These are phyloP conservation scores for Ischnura elegans DNA, from an alignment of 2,888 invertebrate species.

Conservation along the genomic window DNA sequence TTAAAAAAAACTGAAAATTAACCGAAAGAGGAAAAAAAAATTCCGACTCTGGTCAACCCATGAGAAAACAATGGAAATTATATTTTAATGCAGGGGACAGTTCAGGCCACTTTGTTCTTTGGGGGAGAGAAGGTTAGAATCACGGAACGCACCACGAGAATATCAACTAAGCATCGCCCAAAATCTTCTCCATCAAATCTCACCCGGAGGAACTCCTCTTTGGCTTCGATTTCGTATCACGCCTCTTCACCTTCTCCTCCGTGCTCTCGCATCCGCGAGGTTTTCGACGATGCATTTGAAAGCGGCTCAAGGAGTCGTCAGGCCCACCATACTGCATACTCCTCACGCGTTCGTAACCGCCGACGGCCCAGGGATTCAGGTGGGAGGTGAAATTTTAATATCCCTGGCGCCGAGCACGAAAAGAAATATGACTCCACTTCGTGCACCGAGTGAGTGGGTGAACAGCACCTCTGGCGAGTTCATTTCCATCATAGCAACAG, in stretches of 20 bases:
- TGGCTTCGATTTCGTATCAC: neutral
- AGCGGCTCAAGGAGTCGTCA: neutral
- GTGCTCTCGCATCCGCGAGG: neutral
- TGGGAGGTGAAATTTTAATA: neutral
- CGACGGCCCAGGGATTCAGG: neutral
- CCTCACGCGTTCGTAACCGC: neutral
- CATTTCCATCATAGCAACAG: neutral
- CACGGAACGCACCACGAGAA: neutral
- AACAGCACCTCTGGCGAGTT: neutral
- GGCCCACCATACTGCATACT: neutral
- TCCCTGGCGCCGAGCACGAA: neutral
- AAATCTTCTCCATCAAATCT: neutral
- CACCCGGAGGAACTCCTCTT: neutral
- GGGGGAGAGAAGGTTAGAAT: neutral
- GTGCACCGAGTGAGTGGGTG: neutral
- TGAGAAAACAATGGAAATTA: neutral
- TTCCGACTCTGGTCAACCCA: neutral
- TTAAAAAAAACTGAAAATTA: neutral
- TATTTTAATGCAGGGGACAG: neutral
- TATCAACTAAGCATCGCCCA: neutral
- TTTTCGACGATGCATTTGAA: neutral
- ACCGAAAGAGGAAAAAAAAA: neutral
- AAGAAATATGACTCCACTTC: neutral
- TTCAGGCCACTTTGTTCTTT: neutral
- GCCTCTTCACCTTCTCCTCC: neutral